phyloP scores from a whole-genome alignment of 2,888 invertebrate genomes.

The Sthenelais limicola region DNA sequence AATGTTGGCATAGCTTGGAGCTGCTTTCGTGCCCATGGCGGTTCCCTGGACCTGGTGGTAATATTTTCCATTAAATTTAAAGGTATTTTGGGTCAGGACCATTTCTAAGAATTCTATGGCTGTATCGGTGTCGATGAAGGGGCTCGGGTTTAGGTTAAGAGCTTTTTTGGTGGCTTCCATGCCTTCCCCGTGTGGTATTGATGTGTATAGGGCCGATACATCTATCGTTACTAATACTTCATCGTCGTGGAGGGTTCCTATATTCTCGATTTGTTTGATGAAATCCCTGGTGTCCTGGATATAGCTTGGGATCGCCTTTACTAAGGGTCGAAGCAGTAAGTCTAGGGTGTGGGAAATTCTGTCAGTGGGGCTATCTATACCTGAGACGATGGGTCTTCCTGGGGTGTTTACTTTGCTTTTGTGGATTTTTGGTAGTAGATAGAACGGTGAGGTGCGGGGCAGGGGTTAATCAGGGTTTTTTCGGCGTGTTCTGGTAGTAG shows the following conservation, averaged over 20 bases:
- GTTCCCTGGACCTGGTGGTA: slow-evolving; percentile 46
- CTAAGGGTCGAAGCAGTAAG: not conserved
- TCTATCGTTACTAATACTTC: slow-evolving; percentile 9
- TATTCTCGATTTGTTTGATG: not conserved
- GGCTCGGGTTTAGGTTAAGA: no score
- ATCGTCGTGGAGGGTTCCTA: no score
- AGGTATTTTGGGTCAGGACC: slow-evolving; percentile 43
- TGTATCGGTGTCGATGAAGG: no score
- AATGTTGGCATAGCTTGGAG: slow-evolving; percentile 46
- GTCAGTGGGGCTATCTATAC: not conserved
- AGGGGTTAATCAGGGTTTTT: not conserved
- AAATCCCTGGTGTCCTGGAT: not conserved
- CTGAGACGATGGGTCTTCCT: slow-evolving; percentile 15
- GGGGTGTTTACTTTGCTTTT: not conserved
- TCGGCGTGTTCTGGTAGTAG: not conserved
- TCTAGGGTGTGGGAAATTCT: not conserved
- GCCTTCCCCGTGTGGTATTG: slow-evolving; percentile 11
- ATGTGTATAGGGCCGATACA: slow-evolving; percentile 13
- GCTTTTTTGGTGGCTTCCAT: not conserved
- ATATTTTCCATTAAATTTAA: slow-evolving; percentile 44
- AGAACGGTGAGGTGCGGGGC: not conserved
- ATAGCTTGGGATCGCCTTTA: not conserved
- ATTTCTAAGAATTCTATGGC: no score
- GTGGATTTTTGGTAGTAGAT: slow-evolving; percentile 13
- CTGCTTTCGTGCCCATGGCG: slow-evolving; percentile 50